Conservation (phyloP, 2,797 vertebrate species). For the Myotis pilosus region DNA sequence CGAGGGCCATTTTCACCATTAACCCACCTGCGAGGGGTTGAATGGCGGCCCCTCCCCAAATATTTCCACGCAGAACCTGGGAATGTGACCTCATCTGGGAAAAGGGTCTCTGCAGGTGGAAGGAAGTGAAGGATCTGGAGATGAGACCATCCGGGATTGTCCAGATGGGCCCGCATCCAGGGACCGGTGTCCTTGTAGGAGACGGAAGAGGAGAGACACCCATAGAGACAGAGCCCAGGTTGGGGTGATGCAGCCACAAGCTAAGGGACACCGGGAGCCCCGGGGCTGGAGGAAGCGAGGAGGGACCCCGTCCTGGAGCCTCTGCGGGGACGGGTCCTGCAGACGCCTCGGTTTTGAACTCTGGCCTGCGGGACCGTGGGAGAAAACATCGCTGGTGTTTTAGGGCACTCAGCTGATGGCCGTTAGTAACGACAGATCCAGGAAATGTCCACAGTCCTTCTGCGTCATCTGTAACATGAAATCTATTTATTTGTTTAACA, state of each 20-base stretch:
- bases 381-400: background rate
- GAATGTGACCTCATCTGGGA: background rate
- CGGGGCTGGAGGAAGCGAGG: background rate
- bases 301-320: background rate
- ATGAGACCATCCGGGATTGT: background rate
- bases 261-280: too few species aligned
- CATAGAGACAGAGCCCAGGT: background rate
- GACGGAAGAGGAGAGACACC: background rate
- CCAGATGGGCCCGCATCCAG: too few species aligned
- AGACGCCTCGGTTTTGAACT: accelerated
- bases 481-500: background rate
- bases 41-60: background rate
- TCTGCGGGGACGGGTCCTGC: accelerated
- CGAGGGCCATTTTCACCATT: too few species aligned
- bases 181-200: background rate
- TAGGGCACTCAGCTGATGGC: background rate
- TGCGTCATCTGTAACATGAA: too few species aligned
- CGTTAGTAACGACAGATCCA: accelerated
- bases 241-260: too few species aligned
- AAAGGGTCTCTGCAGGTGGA: background rate
- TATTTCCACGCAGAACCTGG: background rate
- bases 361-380: too few species aligned
- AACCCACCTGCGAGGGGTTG: background rate
- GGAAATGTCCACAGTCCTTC: background rate
- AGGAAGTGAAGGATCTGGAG: background rate